A percentile compares a stretch with the other conserved stretches of the same genome.
phyloP scores from a whole-genome alignment of 2,797 vertebrate genomes.

The Valencia hispanica region DNA sequence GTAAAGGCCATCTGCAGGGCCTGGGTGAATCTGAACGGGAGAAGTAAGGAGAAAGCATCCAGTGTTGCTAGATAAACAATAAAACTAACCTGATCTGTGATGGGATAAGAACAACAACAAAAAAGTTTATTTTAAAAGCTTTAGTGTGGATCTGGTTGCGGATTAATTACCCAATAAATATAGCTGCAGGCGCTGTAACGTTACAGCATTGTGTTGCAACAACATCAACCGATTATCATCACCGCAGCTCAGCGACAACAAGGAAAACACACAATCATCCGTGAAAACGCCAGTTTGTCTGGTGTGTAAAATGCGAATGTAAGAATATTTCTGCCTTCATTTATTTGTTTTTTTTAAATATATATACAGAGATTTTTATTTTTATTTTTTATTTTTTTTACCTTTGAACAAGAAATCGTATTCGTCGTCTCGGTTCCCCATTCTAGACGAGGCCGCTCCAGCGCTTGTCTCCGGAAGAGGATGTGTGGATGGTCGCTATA shows the following conservation, averaged over 20 bases:
- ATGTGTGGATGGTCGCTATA: conserved; percentile 43
- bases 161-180: conserved; percentile 63
- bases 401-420: conserved; percentile 90
- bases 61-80: conserved; percentile 14
- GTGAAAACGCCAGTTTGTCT: conserved; percentile 33
- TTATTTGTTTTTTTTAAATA: conserved; percentile 73
- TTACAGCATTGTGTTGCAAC: conserved; percentile 64
- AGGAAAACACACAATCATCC: conserved; percentile 17
- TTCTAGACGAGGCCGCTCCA: conserved; percentile 80
- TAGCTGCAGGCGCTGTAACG: conserved; percentile 59
- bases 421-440: conserved; percentile 88
- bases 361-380: no score
- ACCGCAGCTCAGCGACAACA: conserved; percentile 13
- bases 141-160: conserved; percentile 42
- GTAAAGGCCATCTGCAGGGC: conserved; percentile 52
- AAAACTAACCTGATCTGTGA: conserved; percentile 13
- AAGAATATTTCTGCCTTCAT: conserved; percentile 45
- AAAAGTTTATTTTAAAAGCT: conserved; percentile 57
- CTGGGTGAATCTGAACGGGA: conserved; percentile 30
- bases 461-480: conserved; percentile 65
- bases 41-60: conserved; percentile 21
- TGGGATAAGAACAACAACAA: no score
- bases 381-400: conserved; percentile 67
- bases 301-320: conserved; percentile 43
- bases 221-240: conserved; percentile 47